phyloP scores from a whole-genome alignment of 1,140 invertebrate species.

The Drosophila athabasca region DNA sequence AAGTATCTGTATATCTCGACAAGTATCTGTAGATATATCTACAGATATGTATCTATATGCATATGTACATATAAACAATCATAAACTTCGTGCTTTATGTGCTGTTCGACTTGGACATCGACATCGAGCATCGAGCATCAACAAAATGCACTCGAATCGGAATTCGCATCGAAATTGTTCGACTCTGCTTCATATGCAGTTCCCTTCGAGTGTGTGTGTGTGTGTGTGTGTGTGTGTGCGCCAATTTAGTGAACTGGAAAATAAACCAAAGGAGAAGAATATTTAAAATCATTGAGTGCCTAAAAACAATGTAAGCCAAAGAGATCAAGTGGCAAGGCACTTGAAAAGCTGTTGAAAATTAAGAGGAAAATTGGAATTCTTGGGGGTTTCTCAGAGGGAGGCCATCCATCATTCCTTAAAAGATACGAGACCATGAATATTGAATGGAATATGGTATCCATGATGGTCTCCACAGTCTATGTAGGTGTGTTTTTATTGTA shows the following conservation, averaged over 20 bases:
- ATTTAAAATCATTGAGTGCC: not conserved
- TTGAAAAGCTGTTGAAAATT: not conserved
- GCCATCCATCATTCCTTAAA: not conserved
- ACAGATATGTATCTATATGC: constrained; percentile 16
- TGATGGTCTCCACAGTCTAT: too few relatives aligned
- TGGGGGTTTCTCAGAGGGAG: not conserved
- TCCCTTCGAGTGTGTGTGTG: constrained; percentile 8
- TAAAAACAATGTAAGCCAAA: not conserved
- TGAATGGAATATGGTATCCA: too few relatives aligned
- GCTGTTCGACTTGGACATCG: constrained; percentile 25
- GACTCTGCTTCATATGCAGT: constrained; percentile 28
- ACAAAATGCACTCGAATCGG: constrained; percentile 40
- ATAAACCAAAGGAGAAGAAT: not conserved
- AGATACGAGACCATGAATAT: too few relatives aligned
- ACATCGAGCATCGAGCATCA: constrained; percentile 7
- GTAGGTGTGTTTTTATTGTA: too few relatives aligned
- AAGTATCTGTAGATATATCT: constrained; percentile 4
- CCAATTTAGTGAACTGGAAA: constrained; percentile 7
- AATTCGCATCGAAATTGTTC: constrained; percentile 30
- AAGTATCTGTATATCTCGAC: constrained; percentile 1
- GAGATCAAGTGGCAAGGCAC: not conserved
- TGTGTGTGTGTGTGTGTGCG: not conserved
- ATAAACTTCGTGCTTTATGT: constrained; percentile 51
- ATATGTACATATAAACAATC: constrained; percentile 47
- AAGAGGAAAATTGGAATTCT: not conserved